Evolutionary conservation across 1,140 invertebrate genomes (phyloP).

Genomic region (Anthonomus grandis): DNA sequence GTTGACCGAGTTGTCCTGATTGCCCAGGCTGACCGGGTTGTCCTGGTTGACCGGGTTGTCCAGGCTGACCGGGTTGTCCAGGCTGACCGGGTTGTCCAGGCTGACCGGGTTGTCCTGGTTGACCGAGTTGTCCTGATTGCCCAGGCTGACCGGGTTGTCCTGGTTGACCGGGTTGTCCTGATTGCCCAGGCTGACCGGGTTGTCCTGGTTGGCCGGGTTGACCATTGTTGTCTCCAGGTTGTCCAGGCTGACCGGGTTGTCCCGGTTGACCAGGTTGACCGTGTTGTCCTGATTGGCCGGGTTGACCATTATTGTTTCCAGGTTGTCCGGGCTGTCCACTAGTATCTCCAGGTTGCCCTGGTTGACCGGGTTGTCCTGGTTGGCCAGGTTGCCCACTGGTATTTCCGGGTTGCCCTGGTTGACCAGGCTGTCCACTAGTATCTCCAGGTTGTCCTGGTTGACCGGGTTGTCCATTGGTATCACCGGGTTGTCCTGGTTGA

Average conservation of each 20-base stretch:
- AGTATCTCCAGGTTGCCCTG: not conserved
- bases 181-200: no score
- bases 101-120: not conserved
- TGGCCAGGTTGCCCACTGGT: conserved; percentile 64
- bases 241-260: not conserved
- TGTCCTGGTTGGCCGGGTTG: no score
- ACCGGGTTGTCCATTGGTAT: not conserved
- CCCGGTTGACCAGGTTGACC: conserved; percentile 2
- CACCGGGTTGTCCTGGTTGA: conserved; percentile 1
- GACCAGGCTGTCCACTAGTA: conserved; percentile 63
- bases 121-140: not conserved
- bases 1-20: no score
- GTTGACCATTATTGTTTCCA: not conserved
- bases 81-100: no score
- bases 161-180: no score
- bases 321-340: not conserved
- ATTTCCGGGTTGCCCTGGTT: conserved; percentile 66
- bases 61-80: not conserved
- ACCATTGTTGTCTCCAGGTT: no score
- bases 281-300: not conserved
- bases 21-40: not conserved
- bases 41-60: no score
- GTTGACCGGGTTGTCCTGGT: conserved; percentile 62
- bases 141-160: no score
- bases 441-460: conserved; percentile 58